These are phyloP conservation scores for Pseudomyrmex flavicornis DNA, from an alignment of 1,140 invertebrate genomes.

Conservation along the genomic window DNA sequence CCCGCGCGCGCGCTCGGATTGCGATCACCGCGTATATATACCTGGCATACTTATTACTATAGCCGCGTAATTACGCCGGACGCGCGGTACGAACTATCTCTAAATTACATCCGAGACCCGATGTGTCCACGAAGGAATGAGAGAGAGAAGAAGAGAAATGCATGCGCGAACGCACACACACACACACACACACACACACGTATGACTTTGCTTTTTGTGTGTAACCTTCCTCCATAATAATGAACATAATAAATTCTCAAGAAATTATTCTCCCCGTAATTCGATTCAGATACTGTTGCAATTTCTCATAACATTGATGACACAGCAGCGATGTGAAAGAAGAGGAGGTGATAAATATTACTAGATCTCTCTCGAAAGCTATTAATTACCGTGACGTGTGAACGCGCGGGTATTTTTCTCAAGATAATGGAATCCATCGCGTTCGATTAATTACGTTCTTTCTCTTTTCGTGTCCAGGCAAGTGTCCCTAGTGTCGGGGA, in stretches of 20 bases:
- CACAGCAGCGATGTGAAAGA: not conserved
- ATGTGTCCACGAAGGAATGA: not conserved
- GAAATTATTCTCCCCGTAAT: slow-evolving; percentile 19
- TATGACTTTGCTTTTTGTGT: not conserved
- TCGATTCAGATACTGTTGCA: not conserved
- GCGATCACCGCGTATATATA: slow-evolving; percentile 8
- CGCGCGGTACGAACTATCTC: slow-evolving; percentile 44
- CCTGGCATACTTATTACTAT: slow-evolving; percentile 39
- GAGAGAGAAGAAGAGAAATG: slow-evolving; percentile 10
- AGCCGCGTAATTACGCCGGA: slow-evolving; percentile 38
- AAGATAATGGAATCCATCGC: slow-evolving; percentile 53
- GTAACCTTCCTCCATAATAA: not conserved
- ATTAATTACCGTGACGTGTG: slow-evolving; percentile 49
- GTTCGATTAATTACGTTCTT: slow-evolving; percentile 51
- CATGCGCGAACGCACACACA: not conserved
- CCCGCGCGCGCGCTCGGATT: not conserved
- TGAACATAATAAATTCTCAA: not conserved
- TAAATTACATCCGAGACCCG: slow-evolving; percentile 42
- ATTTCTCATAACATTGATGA: slow-evolving; percentile 26
- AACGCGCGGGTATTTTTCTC: slow-evolving; percentile 39
- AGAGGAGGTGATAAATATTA: slow-evolving; percentile 5
- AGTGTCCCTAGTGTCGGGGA: no score
- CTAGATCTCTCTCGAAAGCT: slow-evolving; percentile 40
- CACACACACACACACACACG: not conserved
- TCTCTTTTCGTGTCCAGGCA: slow-evolving; percentile 12